Evolutionary conservation across 2,113 vertebrate species (phyloP).

Genomic region (Pithys albifrons): DNA sequence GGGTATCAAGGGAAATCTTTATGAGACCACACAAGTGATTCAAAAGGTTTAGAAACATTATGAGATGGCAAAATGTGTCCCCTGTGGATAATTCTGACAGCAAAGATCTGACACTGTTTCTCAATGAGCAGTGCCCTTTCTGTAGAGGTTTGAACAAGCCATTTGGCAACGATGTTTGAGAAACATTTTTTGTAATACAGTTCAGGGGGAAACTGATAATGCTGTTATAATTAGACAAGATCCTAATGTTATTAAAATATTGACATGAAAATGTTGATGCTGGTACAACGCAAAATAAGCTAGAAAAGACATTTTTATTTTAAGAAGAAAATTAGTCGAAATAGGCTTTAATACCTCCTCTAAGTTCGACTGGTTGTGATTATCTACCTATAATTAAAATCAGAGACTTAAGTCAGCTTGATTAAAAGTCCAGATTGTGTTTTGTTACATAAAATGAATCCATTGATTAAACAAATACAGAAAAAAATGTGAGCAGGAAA

Average conservation of each 20-base stretch:
- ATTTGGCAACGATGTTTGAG: not conserved
- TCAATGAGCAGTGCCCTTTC: constrained; percentile 41
- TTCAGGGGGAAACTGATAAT: not conserved
- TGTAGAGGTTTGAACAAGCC: not conserved
- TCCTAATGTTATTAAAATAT: constrained; percentile 20
- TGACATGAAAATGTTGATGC: not conserved
- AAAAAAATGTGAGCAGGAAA: not conserved
- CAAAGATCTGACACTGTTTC: not conserved
- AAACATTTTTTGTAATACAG: not conserved
- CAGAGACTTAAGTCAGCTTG: not conserved
- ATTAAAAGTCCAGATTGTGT: not conserved
- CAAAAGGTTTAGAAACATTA: constrained; percentile 46
- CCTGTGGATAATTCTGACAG: constrained; percentile 1
- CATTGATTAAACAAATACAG: not conserved
- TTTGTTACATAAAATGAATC: not conserved
- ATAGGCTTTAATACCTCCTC: not conserved
- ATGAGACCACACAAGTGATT: constrained; percentile 24
- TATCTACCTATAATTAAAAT: not conserved
- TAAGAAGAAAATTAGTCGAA: not conserved
- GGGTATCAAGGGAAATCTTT: constrained; percentile 42
- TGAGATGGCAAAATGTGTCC: not conserved
- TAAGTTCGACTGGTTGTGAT: not conserved
- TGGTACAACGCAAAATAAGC: not conserved
- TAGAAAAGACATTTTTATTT: not conserved
- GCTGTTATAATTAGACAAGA: constrained; percentile 9